A percentile compares a stretch with the other conserved stretches of the same genome.
Conservation (phyloP, 2,888 invertebrate genomes). For the Stenichneumon culpator region DNA sequence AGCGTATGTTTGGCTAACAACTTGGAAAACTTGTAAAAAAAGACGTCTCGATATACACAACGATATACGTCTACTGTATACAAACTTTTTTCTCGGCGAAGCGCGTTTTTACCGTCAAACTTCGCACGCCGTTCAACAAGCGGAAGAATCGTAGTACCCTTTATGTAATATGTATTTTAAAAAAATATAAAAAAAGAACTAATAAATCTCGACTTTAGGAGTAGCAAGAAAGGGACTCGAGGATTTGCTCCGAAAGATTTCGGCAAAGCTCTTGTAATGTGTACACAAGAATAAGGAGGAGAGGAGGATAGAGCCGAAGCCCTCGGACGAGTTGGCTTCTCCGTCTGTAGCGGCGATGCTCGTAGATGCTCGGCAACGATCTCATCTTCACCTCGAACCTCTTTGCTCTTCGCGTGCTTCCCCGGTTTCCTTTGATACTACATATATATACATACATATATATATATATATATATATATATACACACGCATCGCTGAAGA, state of each 20-base stretch:
- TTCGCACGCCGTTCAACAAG: background rate
- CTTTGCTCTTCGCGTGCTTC: conserved; percentile 65
- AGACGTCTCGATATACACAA: background rate
- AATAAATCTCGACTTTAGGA: conserved; percentile 16
- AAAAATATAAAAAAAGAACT: background rate
- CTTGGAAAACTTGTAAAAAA: conserved; percentile 13
- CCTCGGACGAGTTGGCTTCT: conserved; percentile 26
- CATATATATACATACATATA: conserved; percentile 5
- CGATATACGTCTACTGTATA: background rate
- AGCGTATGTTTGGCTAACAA: conserved; percentile 7
- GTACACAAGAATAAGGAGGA: conserved; percentile 46
- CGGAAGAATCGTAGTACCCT: background rate
- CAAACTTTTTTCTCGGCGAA: background rate
- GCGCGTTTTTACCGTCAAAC: background rate
- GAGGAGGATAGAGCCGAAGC: conserved; percentile 39
- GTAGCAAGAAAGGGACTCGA: background rate
- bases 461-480: background rate
- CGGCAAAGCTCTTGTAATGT: conserved; percentile 52
- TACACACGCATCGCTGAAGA: background rate
- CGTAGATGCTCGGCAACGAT: conserved; percentile 65
- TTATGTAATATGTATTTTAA: conserved; percentile 6
- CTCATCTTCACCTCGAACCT: conserved; percentile 64
- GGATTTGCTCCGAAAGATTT: conserved; percentile 56
- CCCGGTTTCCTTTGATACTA: conserved; percentile 53
- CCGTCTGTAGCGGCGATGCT: conserved; percentile 56